phyloP scores from a whole-genome alignment of 2,888 invertebrate species.

The Tetragnatha montana region DNA sequence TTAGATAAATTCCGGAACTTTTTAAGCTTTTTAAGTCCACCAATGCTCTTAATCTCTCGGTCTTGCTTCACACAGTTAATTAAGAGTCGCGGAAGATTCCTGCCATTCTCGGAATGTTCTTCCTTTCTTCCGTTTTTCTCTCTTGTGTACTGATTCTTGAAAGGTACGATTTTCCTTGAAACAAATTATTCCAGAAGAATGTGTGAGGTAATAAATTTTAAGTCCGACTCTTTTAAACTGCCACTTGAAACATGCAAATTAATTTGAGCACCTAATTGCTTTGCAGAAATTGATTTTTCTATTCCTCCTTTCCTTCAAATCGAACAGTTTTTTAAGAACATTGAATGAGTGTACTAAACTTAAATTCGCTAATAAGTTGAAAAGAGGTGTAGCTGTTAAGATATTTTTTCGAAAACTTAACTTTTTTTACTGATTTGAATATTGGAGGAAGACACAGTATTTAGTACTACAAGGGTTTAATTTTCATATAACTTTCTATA shows the following conservation, averaged over 20 bases:
- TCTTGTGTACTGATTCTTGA: not conserved
- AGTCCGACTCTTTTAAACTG: conserved; percentile 4
- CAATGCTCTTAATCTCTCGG: not conserved
- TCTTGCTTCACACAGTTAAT: not conserved
- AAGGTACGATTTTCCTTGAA: not conserved
- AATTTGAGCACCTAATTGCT: not conserved
- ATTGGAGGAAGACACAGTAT: no score
- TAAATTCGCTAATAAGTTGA: no score
- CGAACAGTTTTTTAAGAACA: not conserved
- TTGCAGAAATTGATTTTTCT: not conserved
- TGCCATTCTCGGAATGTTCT: not conserved
- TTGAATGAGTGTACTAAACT: not conserved
- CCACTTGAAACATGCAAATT: not conserved
- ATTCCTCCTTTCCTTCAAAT: not conserved
- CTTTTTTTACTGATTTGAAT: no score
- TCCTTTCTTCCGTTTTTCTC: not conserved
- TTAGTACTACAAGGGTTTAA: no score
- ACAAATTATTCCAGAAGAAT: conserved; percentile 23
- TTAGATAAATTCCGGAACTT: not conserved
- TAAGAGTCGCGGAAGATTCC: not conserved
- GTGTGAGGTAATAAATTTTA: conserved; percentile 8
- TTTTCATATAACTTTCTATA: no score
- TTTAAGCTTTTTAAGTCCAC: not conserved
- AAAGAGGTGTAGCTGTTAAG: no score
- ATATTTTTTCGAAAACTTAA: no score